Conservation (phyloP, 2,113 vertebrate species). For the Odobenus rosmarus region DNA sequence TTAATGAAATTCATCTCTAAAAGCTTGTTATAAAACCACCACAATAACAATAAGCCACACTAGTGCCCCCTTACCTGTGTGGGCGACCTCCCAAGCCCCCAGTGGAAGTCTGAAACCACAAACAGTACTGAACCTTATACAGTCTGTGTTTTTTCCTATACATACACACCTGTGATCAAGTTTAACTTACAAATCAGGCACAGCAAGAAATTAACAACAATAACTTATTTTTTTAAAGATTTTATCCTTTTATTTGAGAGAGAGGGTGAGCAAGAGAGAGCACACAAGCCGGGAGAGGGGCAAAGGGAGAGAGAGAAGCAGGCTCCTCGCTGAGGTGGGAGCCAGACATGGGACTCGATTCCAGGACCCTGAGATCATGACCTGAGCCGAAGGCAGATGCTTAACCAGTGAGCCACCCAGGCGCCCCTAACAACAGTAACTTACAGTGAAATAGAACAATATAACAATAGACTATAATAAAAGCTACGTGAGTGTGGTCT, state of each 20-base stretch:
- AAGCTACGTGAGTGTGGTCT: not conserved
- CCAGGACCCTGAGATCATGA: not conserved
- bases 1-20: not conserved
- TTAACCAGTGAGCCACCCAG: not conserved
- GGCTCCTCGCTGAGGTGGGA: too few relatives aligned
- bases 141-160: not conserved
- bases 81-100: not conserved
- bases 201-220: not conserved
- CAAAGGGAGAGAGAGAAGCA: not conserved
- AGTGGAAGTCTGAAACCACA: not conserved
- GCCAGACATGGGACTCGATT: rapidly evolving
- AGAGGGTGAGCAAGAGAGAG: not conserved
- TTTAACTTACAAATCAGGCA: not conserved
- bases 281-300: not conserved
- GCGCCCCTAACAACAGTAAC: not conserved
- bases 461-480: not conserved
- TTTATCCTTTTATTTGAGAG: not conserved
- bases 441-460: not conserved
- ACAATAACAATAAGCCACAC: not conserved
- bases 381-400: not conserved
- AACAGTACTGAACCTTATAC: not conserved
- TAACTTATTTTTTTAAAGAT: not conserved
- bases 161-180: not conserved
- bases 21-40: conserved; percentile 7
- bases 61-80: not conserved